phyloP scores from a whole-genome alignment of 2,888 invertebrate genomes.

The Trisateles emortualis region DNA sequence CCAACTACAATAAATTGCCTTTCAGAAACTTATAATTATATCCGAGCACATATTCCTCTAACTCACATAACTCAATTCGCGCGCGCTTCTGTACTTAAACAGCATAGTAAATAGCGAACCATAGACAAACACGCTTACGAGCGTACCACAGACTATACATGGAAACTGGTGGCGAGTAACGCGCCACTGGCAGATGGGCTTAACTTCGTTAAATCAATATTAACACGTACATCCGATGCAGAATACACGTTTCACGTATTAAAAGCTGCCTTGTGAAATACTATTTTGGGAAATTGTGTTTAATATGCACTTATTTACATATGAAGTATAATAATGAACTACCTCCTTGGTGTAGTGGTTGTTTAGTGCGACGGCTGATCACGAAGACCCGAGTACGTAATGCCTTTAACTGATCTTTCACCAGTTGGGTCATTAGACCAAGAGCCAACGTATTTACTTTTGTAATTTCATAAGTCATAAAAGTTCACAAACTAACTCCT shows the following conservation, averaged over 20 bases:
- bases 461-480: too few species aligned
- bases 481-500: too few species aligned
- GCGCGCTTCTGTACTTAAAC: slow-evolving; percentile 41
- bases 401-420: too few species aligned
- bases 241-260: slow-evolving; percentile 18
- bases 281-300: slow-evolving; percentile 13
- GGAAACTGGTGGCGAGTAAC: slow-evolving; percentile 2
- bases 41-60: slow-evolving; percentile 2
- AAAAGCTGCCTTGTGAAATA: slow-evolving; percentile 4
- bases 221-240: slow-evolving; percentile 43
- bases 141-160: slow-evolving; percentile 29
- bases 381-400: too few species aligned
- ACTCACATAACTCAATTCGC: neutral
- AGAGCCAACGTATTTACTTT: too few species aligned
- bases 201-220: slow-evolving; percentile 53
- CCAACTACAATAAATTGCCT: too few species aligned
- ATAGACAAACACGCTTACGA: slow-evolving; percentile 46
- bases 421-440: too few species aligned
- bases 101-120: slow-evolving; percentile 38
- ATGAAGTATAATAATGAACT: too few species aligned
- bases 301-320: too few species aligned
- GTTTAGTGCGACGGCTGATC: too few species aligned
- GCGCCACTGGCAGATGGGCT: slow-evolving; percentile 32
- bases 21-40: slow-evolving; percentile 11
- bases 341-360: too few species aligned